These are phyloP conservation scores for Chelidonichthys spinosus DNA, from an alignment of 2,797 vertebrate species.

Conservation along the genomic window DNA sequence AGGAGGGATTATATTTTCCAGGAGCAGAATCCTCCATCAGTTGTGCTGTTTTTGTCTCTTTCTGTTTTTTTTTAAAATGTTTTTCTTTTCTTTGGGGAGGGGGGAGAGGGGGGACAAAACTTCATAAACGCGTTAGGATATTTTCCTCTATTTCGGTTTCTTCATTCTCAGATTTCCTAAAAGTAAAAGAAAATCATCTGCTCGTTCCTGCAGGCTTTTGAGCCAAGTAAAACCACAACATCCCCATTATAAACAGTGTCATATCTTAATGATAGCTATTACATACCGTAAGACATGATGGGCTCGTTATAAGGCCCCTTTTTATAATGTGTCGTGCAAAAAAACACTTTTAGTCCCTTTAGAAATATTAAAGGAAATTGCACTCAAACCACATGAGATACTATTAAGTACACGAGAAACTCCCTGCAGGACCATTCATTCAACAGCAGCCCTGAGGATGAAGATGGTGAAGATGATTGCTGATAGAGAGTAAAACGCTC, in stretches of 20 bases:
- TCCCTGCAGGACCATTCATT: neutral
- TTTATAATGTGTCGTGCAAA: neutral
- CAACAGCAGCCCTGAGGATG: constrained; percentile 1
- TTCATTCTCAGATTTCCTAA: neutral
- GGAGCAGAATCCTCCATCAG: constrained; percentile 54
- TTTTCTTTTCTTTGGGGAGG: no score
- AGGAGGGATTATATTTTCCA: constrained; percentile 74
- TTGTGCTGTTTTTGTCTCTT: constrained; percentile 27
- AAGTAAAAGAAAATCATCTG: neutral
- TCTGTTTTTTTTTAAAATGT: neutral
- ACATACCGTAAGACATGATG: neutral
- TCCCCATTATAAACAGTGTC: neutral
- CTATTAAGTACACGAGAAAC: neutral
- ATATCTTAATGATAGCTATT: neutral
- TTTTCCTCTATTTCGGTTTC: neutral
- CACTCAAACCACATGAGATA: neutral
- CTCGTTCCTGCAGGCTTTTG: neutral
- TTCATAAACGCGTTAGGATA: constrained; percentile 5
- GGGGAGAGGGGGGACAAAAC: constrained; percentile 5
- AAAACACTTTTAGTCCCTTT: neutral
- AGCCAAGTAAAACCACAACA: neutral
- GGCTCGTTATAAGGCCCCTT: neutral
- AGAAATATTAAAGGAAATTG: neutral
- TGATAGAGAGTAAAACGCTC: neutral
- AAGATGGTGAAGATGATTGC: neutral